Base-by-base conservation (phyloP, 1,140 invertebrate genomes). In the Heliconius himera region DNA sequence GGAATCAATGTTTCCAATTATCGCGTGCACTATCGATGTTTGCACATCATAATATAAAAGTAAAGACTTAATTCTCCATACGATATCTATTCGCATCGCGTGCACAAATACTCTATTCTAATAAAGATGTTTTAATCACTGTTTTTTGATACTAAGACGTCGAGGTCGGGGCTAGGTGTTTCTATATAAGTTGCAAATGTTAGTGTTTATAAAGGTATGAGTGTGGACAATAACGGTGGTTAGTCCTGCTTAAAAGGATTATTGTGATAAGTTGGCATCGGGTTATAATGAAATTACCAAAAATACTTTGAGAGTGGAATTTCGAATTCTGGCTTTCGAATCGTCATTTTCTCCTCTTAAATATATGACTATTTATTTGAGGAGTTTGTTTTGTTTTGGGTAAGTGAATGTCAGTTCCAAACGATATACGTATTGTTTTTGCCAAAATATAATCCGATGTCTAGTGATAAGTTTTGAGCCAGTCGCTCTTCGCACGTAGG, bases 21-120 rank as follows among this genome's bases (percentile, higher is more conserved):
- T 22, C 8, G 54, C 54, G 54, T 20, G 54, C 54, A 56, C 54
- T 8, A 56, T 56, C n/a, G 54, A 56, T 56, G 54, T 66, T 66
- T 66, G 60, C 60, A 66, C 60, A 22, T 60, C 26, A 22, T 56
- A n/a, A 54, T 54, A 0, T 60, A 26, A 16, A 4, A 29, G 26
- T 66, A n/a, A 66, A 66, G 60, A 9, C 9, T 22, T 11, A 66
- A 29, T 6, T 66, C 26, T 66, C 26, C 60, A 66, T 66, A 66
- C 60, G 60, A 29, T 66, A 26, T 66, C 22, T 26, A 16, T 66
- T 26, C 22, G 85, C 84, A 81, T 85, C 82, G 82, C 85, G 78
- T 88, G 91, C 91, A 93, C 91, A 93, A 93, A 91, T 92, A 91
- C 91, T 92, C 92, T 91, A 85, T 88, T 88, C 84, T 89, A 86